phyloP scores from a whole-genome alignment of 2,113 vertebrate genomes.

The Gambusia holbrooki region DNA sequence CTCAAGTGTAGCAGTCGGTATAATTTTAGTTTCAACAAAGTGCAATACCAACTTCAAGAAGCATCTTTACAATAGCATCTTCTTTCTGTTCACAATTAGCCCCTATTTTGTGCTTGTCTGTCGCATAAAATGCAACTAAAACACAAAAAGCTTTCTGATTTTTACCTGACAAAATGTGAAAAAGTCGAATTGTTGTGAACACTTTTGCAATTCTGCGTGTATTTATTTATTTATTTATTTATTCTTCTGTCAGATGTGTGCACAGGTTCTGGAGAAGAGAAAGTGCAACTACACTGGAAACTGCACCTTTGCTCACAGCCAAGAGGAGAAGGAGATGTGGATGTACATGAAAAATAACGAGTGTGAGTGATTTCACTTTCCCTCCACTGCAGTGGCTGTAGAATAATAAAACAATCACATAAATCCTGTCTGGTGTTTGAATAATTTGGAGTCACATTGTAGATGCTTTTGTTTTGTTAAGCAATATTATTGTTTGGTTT shows the following conservation, averaged over 20 bases:
- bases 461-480: too few relatives aligned
- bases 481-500: not conserved
- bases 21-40: too few relatives aligned
- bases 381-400: not conserved
- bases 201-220: not conserved
- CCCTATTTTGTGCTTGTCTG: not conserved
- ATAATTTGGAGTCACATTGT: too few relatives aligned
- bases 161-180: not conserved
- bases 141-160: not conserved
- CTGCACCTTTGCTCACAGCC: slow-evolving; percentile 93
- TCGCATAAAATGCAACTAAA: not conserved
- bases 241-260: slow-evolving; percentile 84
- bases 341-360: slow-evolving; percentile 97
- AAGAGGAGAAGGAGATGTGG: slow-evolving; percentile 95
- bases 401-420: not conserved
- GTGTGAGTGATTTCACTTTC: slow-evolving; percentile 80
- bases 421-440: not conserved
- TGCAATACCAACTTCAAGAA: too few relatives aligned
- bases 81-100: not conserved
- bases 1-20: too few relatives aligned
- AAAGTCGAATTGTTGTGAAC: not conserved
- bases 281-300: slow-evolving; percentile 91
- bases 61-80: too few relatives aligned
- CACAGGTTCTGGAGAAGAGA: slow-evolving; percentile 87
- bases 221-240: not conserved